Percentiles rank a stretch among this genome's conserved stretches.
phyloP scores from a whole-genome alignment of 1,140 invertebrate genomes.

The Drosophila albomicans region DNA sequence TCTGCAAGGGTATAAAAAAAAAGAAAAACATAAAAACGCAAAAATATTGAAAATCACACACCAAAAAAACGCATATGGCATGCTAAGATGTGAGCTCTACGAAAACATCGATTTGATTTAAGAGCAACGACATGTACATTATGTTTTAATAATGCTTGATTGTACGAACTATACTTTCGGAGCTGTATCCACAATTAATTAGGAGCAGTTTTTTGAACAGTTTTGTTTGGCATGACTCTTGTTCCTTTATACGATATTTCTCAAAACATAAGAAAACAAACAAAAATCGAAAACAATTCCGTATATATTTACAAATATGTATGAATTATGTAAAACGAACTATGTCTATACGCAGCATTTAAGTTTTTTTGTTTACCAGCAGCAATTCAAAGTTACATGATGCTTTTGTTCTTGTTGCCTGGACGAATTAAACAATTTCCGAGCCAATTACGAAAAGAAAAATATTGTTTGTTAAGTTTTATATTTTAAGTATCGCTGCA shows the following conservation, averaged over 20 bases:
- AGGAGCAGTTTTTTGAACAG: constrained; percentile 36
- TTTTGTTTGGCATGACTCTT: constrained; percentile 72
- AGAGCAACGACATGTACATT: constrained; percentile 73
- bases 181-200: constrained; percentile 33
- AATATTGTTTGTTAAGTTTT: constrained; percentile 80
- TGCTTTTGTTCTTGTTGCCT: constrained; percentile 52
- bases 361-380: constrained; percentile 68
- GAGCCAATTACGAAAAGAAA: constrained; percentile 70
- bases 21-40: constrained; percentile 26
- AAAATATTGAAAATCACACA: constrained; percentile 28
- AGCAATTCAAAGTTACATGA: constrained; percentile 27
- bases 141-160: constrained; percentile 82
- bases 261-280: constrained; percentile 44
- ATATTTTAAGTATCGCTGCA: constrained; percentile 64
- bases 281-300: constrained; percentile 69
- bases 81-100: constrained; percentile 54
- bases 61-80: constrained; percentile 50
- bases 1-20: constrained; percentile 24
- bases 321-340: constrained; percentile 48
- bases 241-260: constrained; percentile 80
- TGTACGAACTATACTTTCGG: constrained; percentile 55
- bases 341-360: constrained; percentile 69
- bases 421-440: constrained; percentile 70
- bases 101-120: constrained; percentile 47
- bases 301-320: constrained; percentile 52